Evolutionary conservation across 2,888 invertebrate genomes (phyloP).

Genomic region (Rhagophthalmus giganteus): DNA sequence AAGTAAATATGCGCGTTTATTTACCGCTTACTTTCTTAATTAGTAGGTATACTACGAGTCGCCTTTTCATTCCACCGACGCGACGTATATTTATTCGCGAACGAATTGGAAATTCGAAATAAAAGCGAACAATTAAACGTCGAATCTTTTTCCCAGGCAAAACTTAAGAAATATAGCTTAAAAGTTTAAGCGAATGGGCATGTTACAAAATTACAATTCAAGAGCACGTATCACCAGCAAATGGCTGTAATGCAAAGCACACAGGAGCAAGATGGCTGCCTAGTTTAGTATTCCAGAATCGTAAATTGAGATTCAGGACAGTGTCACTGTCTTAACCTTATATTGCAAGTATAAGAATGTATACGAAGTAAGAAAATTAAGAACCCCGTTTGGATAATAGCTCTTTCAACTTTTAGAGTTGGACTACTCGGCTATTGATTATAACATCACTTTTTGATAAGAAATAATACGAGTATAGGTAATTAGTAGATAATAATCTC

Average conservation of each 20-base stretch:
- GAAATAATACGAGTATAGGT: too few species aligned
- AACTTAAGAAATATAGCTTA: conserved; percentile 19
- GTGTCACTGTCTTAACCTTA: conserved; percentile 37
- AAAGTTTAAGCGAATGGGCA: conserved; percentile 21
- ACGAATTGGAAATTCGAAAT: not conserved
- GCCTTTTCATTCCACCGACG: too few species aligned
- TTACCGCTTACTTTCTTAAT: too few species aligned
- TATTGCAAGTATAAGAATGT: conserved; percentile 18
- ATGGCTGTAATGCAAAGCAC: conserved; percentile 32
- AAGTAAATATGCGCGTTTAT: too few species aligned
- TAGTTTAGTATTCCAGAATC: conserved; percentile 45
- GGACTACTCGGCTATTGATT: not conserved
- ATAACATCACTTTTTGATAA: too few species aligned
- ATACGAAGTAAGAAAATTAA: conserved; percentile 23
- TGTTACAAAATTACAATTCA: conserved; percentile 42
- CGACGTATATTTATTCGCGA: not conserved
- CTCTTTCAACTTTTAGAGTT: conserved; percentile 1
- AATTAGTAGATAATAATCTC: too few species aligned
- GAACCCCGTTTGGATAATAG: conserved; percentile 11
- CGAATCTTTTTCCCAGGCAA: conserved; percentile 5
- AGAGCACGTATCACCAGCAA: conserved; percentile 42
- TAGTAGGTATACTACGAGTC: too few species aligned
- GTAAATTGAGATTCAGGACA: conserved; percentile 44
- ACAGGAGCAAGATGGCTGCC: conserved; percentile 45
- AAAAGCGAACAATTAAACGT: conserved; percentile 4